Evolutionary conservation across 2,113 vertebrate species (phyloP), one percentile per base, ranked within the genome.

Genomic region (Bufo gargarizans): DNA sequence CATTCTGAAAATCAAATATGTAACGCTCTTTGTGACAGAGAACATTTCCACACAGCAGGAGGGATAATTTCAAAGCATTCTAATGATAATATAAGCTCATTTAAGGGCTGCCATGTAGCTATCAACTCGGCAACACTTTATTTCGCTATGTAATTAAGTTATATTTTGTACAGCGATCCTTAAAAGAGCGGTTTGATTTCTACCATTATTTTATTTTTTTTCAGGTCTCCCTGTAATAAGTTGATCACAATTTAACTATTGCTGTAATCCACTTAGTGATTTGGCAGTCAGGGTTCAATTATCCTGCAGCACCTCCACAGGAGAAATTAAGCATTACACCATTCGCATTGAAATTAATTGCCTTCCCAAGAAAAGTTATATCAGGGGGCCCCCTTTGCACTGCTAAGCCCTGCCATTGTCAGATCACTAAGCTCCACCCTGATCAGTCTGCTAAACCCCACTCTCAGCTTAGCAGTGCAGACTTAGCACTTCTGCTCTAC

Each of bases 21-120:
- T 56, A 6, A 56, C 50, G 47, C 55, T 61, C 22, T 61, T 61
- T 81, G 79, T 81, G 79, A 63, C n/a, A 81, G 79, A 63, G 33
- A 84, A 72, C 50, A 84, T 84, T 84, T 84, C 17, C 11, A 72
- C 76, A 76, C 84, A 76, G 84, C 84, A 59, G 84, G 67, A 61
- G 84, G 69, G 16, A 45, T 17, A 4, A 19, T 76, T 47, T 59
- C 13, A 76, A 85, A 74, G 69, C 43, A 16, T 47, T 11, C 4
- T 59, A 76, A 58, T 84, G 58, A 49, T 82, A 82, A 82, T 59
- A 43, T 19, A 5, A 45, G 22, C 22, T 47, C 61, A 20, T 63
- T 82, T 82, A 82, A 47, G 45, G 6, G 4, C 58, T 82, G 59
- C 49, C 14, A 20, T 55, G 76, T 55, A 53, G 11, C 22, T 55